A percentile compares a stretch with the other conserved stretches of the same genome.
These are phyloP conservation scores for Anser cygnoides DNA, from an alignment of 2,113 vertebrate genomes.

Conservation along the genomic window DNA sequence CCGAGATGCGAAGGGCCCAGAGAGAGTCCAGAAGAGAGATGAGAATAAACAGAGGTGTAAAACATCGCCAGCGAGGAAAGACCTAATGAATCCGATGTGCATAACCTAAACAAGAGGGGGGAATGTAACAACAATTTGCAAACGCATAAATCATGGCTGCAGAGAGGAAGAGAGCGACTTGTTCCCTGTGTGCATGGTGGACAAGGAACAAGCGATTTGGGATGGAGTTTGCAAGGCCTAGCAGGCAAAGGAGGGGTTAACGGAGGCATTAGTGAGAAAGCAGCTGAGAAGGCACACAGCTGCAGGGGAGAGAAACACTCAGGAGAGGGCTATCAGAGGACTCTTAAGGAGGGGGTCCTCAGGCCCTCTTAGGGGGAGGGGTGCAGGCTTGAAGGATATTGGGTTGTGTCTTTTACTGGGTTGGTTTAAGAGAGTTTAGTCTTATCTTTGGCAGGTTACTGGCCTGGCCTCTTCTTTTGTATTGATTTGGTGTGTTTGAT, in stretches of 20 bases:
- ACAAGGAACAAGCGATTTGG: background rate
- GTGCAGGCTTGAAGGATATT: background rate
- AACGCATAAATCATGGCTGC: background rate
- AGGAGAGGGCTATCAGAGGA: constrained; percentile 1
- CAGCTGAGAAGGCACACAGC: constrained; percentile 66
- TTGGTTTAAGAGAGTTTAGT: background rate
- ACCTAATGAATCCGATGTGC: background rate
- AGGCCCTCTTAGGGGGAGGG: background rate
- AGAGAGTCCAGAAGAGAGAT: background rate
- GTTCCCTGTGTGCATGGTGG: background rate
- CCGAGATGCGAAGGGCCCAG: background rate
- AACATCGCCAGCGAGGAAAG: background rate
- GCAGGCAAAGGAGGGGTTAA: constrained; percentile 47
- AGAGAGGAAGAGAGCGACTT: background rate
- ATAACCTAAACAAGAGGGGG: background rate
- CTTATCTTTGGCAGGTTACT: background rate
- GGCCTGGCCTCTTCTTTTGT: background rate
- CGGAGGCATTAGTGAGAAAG: constrained; percentile 6
- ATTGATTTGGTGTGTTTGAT: background rate
- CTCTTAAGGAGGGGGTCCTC: background rate
- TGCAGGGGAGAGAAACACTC: constrained; percentile 52
- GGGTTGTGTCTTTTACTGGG: background rate
- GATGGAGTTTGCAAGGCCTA: background rate
- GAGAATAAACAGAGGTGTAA: background rate
- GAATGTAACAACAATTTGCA: background rate